Evolutionary conservation across 2,888 invertebrate species (phyloP).

Genomic region (Sycophila texana): DNA sequence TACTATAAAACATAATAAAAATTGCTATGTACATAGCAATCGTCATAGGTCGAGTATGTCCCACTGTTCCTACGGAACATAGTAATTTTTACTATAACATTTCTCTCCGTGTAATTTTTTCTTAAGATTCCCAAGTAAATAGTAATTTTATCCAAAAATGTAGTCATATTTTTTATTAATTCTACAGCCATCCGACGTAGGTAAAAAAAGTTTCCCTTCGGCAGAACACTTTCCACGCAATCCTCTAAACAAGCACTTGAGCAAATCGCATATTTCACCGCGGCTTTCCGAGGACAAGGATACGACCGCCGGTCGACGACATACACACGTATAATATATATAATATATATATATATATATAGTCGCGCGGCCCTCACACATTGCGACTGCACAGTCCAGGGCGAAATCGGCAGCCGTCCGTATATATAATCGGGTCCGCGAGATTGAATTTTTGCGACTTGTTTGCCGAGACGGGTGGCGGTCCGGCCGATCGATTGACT

Average conservation of each 20-base stretch:
- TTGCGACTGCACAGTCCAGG: not conserved
- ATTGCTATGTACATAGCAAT: too few species aligned
- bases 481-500: constrained; percentile 41
- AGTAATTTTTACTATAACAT: too few species aligned
- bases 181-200: too few species aligned
- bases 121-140: too few species aligned
- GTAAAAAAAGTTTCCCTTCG: too few species aligned
- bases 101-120: too few species aligned
- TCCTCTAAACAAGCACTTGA: constrained; percentile 2
- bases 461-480: constrained; percentile 51
- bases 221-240: not conserved
- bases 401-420: not conserved
- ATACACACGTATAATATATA: not conserved
- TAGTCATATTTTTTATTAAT: too few species aligned
- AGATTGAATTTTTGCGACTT: constrained; percentile 56
- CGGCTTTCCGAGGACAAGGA: not conserved
- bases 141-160: too few species aligned
- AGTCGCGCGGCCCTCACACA: not conserved
- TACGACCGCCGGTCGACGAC: not conserved
- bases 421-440: constrained; percentile 33
- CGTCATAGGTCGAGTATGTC: too few species aligned
- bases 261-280: not conserved
- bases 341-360: not conserved
- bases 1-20: too few species aligned
- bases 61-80: too few species aligned